phyloP scores from a whole-genome alignment of 2,113 vertebrate genomes.

The Holacanthus passer region DNA sequence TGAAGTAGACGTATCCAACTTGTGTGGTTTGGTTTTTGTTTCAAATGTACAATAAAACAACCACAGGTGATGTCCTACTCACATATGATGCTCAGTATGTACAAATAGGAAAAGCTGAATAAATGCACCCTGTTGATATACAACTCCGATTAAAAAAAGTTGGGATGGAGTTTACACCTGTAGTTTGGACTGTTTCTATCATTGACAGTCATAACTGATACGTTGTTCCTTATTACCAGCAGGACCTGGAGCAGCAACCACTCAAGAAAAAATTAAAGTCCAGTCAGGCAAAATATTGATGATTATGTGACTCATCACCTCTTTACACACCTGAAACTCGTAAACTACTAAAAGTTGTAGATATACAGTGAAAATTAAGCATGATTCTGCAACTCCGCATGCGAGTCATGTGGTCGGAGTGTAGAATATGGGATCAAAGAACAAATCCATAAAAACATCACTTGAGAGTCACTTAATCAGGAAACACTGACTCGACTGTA shows the following conservation, averaged over 20 bases:
- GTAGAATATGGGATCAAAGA: not conserved
- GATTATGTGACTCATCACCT: not conserved
- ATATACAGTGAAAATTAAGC: not conserved
- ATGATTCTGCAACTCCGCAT: conserved; percentile 3
- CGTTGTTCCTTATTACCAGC: not conserved
- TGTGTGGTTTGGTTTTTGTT: not conserved
- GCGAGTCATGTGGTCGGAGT: too few relatives aligned
- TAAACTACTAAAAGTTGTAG: not conserved
- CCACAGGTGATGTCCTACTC: not conserved
- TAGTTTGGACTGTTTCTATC: not conserved
- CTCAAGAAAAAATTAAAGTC: not conserved
- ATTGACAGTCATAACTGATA: not conserved
- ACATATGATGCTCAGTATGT: not conserved
- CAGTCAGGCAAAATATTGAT: not conserved
- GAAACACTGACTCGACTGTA: not conserved
- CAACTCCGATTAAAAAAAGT: too few relatives aligned
- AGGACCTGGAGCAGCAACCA: not conserved
- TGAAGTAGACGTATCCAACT: too few relatives aligned
- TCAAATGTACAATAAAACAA: not conserved
- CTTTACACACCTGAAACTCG: not conserved
- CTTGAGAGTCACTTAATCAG: not conserved
- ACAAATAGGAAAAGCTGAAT: too few relatives aligned
- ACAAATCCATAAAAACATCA: conserved; percentile 15
- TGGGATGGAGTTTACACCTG: not conserved
- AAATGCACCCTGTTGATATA: not conserved